phyloP scores from a whole-genome alignment of 2,888 invertebrate genomes.

The Chironomus tentans region DNA sequence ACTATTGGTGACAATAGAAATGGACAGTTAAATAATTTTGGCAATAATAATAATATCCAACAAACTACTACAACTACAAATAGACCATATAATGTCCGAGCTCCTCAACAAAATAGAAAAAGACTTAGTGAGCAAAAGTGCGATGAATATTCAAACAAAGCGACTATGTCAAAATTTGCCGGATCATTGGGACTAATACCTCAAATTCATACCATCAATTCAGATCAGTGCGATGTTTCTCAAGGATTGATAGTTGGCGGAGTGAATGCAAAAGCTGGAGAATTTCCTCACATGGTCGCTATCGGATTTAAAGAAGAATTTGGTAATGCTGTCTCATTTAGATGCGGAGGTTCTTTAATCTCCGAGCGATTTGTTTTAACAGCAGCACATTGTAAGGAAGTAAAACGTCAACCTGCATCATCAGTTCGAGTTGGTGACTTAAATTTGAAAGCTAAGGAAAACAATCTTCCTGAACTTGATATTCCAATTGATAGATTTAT shows the following conservation, averaged over 20 bases:
- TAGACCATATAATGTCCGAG: too few species aligned
- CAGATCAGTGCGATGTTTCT: not conserved
- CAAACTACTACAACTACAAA: not conserved
- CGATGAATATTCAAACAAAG: not conserved
- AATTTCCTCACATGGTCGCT: conserved; percentile 50
- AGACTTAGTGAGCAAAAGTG: not conserved
- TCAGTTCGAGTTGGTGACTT: conserved; percentile 46
- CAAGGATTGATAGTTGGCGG: conserved; percentile 33
- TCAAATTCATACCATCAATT: not conserved
- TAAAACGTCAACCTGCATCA: conserved; percentile 43
- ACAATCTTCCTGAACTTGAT: conserved; percentile 40
- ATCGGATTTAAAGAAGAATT: conserved; percentile 36
- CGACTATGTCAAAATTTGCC: not conserved
- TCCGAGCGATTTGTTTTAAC: conserved; percentile 47
- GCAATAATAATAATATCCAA: too few species aligned
- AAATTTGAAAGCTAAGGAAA: conserved; percentile 40
- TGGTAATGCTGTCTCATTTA: conserved; percentile 33
- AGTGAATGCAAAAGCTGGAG: conserved; percentile 41
- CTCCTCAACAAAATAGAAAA: not conserved
- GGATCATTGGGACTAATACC: not conserved
- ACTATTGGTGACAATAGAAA: too few species aligned
- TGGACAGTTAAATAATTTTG: too few species aligned
- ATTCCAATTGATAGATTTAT: conserved; percentile 41
- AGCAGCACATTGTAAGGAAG: not conserved
- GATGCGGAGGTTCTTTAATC: conserved; percentile 43